Conservation (phyloP, 2,113 vertebrate genomes). For the Stegastes partitus region DNA sequence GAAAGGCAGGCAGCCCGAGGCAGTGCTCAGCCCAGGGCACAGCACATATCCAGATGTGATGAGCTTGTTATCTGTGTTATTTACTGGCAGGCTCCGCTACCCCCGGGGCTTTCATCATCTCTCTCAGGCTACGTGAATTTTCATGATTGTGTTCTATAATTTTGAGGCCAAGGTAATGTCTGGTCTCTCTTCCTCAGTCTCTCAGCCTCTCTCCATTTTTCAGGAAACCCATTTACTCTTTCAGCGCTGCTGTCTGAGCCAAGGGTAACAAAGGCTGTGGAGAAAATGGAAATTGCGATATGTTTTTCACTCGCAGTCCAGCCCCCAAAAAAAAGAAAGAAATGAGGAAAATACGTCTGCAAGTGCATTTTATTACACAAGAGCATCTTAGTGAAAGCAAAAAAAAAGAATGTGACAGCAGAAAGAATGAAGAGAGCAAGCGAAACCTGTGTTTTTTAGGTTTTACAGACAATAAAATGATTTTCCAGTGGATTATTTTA, state of each 20-base stretch:
- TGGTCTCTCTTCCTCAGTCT: slow-evolving; percentile 7
- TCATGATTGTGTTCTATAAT: slow-evolving; percentile 53
- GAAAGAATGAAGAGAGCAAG: not conserved
- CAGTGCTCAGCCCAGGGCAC: slow-evolving; percentile 26
- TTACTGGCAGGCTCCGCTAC: slow-evolving; percentile 43
- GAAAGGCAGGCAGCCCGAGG: slow-evolving; percentile 50
- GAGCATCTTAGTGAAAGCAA: slow-evolving; percentile 21
- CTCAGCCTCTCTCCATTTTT: slow-evolving; percentile 36
- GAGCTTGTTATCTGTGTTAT: slow-evolving; percentile 74
- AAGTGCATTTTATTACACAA: not conserved
- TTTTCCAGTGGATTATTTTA: slow-evolving; percentile 5
- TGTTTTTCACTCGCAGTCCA: slow-evolving; percentile 5
- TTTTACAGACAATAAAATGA: not conserved
- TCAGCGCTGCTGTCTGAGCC: slow-evolving; percentile 81
- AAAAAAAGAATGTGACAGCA: slow-evolving; percentile 5
- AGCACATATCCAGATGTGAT: slow-evolving; percentile 55
- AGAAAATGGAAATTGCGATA: slow-evolving; percentile 22
- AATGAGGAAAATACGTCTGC: slow-evolving; percentile 1
- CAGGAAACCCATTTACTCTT: slow-evolving; percentile 85
- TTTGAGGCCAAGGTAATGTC: slow-evolving; percentile 46
- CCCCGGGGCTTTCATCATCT: slow-evolving; percentile 43
- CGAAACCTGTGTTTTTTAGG: not conserved
- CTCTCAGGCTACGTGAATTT: slow-evolving; percentile 46
- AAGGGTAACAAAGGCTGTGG: slow-evolving; percentile 72
- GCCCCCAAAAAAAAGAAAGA: no score